These are phyloP conservation scores for Netelia fuscicornis DNA, from an alignment of 2,888 invertebrate genomes.

Conservation along the genomic window DNA sequence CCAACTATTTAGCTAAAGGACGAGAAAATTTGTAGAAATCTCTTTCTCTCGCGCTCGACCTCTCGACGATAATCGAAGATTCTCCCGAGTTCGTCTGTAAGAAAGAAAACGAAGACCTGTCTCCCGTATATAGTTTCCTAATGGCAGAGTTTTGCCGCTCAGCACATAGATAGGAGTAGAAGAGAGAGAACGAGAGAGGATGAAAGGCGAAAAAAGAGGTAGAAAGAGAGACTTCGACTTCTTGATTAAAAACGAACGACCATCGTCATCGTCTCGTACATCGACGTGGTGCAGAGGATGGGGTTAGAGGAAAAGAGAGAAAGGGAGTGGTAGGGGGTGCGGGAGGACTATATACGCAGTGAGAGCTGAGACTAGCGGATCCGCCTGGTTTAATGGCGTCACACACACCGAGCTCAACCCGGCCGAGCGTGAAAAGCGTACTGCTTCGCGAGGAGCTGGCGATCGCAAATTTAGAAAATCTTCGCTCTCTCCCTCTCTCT, in stretches of 20 bases:
- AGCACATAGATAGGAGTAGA: conserved; percentile 62
- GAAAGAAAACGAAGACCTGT: conserved; percentile 16
- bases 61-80: conserved; percentile 28
- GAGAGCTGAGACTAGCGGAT: conserved; percentile 63
- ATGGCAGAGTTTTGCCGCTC: conserved; percentile 48
- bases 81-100: conserved; percentile 46
- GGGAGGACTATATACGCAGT: conserved; percentile 21
- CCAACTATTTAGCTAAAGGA: conserved; percentile 23
- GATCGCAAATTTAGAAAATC: conserved; percentile 80
- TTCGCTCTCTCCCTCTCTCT: conserved; percentile 65
- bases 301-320: too few species aligned
- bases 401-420: conserved; percentile 65
- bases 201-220: conserved; percentile 17
- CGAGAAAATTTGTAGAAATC: conserved; percentile 54
- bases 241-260: conserved; percentile 72
- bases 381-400: conserved; percentile 68
- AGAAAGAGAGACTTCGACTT: conserved; percentile 50
- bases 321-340: too few species aligned
- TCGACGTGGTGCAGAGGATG: conserved; percentile 14
- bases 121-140: conserved; percentile 21
- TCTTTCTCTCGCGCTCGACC: conserved; percentile 10
- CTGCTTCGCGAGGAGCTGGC: conserved; percentile 72
- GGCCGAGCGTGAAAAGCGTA: conserved; percentile 69
- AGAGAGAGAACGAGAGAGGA: conserved; percentile 63
- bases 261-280: conserved; percentile 60